Percentiles rank a stretch among this genome's conserved stretches.
Conservation (phyloP, 2,113 vertebrate species). For the Bostrychus sinensis region DNA sequence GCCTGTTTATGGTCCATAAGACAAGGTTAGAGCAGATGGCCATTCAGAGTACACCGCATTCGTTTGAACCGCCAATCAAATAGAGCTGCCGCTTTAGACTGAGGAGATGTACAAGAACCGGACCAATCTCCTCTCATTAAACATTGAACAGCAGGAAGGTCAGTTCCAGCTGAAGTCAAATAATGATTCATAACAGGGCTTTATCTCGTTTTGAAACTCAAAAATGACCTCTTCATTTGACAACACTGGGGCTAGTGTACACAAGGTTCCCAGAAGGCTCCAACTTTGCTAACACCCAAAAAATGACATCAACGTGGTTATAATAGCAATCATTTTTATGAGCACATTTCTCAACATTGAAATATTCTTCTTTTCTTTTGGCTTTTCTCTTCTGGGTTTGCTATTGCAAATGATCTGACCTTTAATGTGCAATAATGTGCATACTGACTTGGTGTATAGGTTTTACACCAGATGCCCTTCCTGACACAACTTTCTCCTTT, state of each 20-base stretch:
- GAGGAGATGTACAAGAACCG: conserved; percentile 16
- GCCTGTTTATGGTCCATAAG: conserved; percentile 67
- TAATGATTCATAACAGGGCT: conserved; percentile 1
- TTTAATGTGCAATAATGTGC: too few species aligned
- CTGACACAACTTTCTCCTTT: too few species aligned
- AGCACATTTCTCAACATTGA: too few species aligned
- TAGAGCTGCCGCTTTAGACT: conserved; percentile 39
- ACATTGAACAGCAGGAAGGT: conserved; percentile 44
- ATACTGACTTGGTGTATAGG: too few species aligned
- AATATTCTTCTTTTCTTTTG: too few species aligned
- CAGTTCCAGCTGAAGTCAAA: conserved; percentile 2
- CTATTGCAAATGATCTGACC: too few species aligned
- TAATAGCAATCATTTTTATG: too few species aligned
- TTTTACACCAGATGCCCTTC: too few species aligned
- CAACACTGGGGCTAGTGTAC: not conserved
- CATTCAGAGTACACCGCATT: conserved; percentile 27
- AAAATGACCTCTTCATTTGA: not conserved
- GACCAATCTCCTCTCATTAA: conserved; percentile 59
- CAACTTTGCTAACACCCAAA: not conserved
- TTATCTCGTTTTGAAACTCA: not conserved
- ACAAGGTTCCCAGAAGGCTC: not conserved
- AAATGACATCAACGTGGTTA: too few species aligned
- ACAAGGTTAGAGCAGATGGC: conserved; percentile 72
- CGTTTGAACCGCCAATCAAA: conserved; percentile 62
- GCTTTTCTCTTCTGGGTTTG: too few species aligned